Percentiles rank a stretch among this genome's conserved stretches.
Evolutionary conservation across 2,113 vertebrate species (phyloP).

Genomic region (Caranx melampygus): DNA sequence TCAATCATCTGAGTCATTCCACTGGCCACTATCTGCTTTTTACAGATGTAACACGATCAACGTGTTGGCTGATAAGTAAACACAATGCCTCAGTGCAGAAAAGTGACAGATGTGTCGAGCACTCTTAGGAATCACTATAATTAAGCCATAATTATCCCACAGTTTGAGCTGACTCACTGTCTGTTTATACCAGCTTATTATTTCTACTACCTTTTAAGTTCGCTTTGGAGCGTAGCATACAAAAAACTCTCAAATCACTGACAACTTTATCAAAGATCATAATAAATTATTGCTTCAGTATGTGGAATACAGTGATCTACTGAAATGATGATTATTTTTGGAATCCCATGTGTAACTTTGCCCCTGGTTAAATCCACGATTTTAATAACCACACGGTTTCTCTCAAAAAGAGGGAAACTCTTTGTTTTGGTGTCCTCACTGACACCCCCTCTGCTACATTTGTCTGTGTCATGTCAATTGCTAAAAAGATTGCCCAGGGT

Average conservation of each 20-base stretch:
- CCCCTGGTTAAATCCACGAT: background rate
- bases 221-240: background rate
- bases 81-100: too few relatives aligned
- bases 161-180: background rate
- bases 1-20: too few relatives aligned
- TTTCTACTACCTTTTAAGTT: background rate
- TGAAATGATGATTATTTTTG: background rate
- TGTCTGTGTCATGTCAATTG: slow-evolving; percentile 43
- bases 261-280: background rate
- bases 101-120: too few relatives aligned
- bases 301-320: background rate
- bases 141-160: too few relatives aligned
- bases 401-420: background rate
- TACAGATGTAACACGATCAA: too few relatives aligned
- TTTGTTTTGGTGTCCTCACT: slow-evolving; percentile 19
- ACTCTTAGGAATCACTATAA: too few relatives aligned
- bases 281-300: background rate
- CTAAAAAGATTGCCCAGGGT: slow-evolving; percentile 24
- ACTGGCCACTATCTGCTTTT: too few relatives aligned
- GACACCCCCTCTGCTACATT: slow-evolving; percentile 8
- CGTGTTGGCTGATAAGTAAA: too few relatives aligned
- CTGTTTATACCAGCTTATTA: background rate
- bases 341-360: background rate
- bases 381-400: slow-evolving; percentile 15
- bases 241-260: background rate